Conservation (phyloP, 2,113 vertebrate species). For the Vireo altiloquus region DNA sequence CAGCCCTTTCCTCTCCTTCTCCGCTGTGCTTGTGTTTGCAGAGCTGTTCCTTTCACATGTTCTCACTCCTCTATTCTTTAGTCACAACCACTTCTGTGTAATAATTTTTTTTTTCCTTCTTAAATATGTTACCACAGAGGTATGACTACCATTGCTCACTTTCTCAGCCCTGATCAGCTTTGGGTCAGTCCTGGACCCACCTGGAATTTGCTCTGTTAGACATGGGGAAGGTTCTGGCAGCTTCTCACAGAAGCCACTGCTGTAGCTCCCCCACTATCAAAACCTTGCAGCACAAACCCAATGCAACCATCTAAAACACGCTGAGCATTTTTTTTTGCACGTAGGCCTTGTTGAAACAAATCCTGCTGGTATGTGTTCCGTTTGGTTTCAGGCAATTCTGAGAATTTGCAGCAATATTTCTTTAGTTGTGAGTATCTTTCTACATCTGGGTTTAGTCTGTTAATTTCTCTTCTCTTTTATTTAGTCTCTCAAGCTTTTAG, state of each 20-base stretch:
- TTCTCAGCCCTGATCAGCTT: accelerated
- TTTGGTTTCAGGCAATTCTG: conserved; percentile 2
- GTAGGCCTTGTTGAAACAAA: neutral
- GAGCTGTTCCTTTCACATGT: neutral
- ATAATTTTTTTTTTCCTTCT: neutral
- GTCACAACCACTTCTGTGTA: neutral
- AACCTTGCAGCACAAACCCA: neutral
- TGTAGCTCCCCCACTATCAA: neutral
- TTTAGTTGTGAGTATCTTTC: neutral
- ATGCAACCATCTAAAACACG: neutral
- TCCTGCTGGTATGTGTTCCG: neutral
- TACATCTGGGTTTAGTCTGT: neutral
- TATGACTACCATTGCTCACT: neutral
- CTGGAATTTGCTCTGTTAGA: neutral
- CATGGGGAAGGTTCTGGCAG: neutral
- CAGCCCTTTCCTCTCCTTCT: neutral
- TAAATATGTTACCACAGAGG: neutral
- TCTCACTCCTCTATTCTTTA: neutral
- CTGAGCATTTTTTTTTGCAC: neutral
- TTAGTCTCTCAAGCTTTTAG: conserved; percentile 7
- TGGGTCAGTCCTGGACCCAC: accelerated
- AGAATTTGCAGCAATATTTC: neutral
- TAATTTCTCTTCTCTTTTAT: neutral
- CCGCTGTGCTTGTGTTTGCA: neutral
- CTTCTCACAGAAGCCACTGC: neutral